Evolutionary conservation across 2,113 vertebrate genomes (phyloP), one percentile per base, ranked within the genome.

Genomic region (Propithecus coquereli): DNA sequence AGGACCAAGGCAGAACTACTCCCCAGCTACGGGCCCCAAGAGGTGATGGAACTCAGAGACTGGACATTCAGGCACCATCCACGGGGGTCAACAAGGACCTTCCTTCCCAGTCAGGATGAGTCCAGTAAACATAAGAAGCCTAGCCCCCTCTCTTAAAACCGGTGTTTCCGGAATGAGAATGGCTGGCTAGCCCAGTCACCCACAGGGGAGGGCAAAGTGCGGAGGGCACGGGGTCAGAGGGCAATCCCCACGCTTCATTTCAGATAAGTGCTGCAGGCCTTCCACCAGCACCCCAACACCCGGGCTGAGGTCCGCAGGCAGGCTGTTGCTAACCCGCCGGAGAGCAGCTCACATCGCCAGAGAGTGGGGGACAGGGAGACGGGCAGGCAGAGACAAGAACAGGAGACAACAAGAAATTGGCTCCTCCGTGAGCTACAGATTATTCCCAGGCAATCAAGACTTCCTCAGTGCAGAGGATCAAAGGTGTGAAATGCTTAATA

Each of bases 401-500:
- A 40, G 73, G 63, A 59, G 13, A 9, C 2, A 9, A 66, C 45
- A 54, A 30, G 66, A 90, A 91, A 65, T 2, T 34, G 61, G 70
- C 43, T 52, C 43, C 45, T 89, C 66, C 34, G 17, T 40, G 45
- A 32, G 34, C 23, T 10, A 50, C 0, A 40, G 47, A 87, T 70
- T 65, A 65, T 65, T 76, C 34, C 85, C 40, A 47, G 23, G 32
- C 82, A 82, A 90, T 71, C 70, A 87, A 86, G 83, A 90, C 89
- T 83, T 83, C 50, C 68, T 96, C 71, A 85, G 89, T 47, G 74
- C 34, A 52, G 86, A 93, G 27, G 79, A 95, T 91, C 89, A 96
- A 94, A 90, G 57, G 65, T 54, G 57, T 68, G 80, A 70, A 91
- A 22, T 40, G 59, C 63, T 93, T 17, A 66, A 45, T 54, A 93